A percentile compares a stretch with the other conserved stretches of the same genome.
These are phyloP conservation scores for Leptopilina syphax DNA, from an alignment of 2,888 invertebrate species.

Conservation along the genomic window DNA sequence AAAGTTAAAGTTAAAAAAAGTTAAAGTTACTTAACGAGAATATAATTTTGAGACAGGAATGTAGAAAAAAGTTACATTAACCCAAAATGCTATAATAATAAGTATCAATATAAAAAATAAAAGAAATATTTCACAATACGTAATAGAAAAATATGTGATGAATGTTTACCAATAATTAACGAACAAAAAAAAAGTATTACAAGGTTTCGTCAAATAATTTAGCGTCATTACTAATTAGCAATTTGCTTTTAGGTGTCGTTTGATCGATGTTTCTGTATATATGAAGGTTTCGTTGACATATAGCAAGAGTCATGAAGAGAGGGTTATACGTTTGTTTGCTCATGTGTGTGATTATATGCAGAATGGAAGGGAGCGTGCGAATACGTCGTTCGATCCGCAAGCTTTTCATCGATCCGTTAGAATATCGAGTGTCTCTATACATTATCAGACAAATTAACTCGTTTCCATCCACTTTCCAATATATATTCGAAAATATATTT, in stretches of 20 bases:
- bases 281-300: conserved; percentile 8
- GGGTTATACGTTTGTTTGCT: not conserved
- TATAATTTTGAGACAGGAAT: too few species aligned
- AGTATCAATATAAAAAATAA: not conserved
- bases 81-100: too few species aligned
- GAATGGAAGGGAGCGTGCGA: not conserved
- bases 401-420: conserved; percentile 34
- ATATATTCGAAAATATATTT: conserved; percentile 9
- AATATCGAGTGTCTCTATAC: conserved; percentile 14
- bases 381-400: conserved; percentile 22
- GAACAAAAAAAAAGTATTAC: not conserved
- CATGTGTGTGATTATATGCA: conserved; percentile 17
- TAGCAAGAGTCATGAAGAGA: conserved; percentile 13
- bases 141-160: too few species aligned
- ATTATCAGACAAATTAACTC: conserved; percentile 34
- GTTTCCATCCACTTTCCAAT: conserved; percentile 25
- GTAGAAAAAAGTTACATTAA: too few species aligned
- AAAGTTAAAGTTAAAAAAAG: too few species aligned
- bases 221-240: conserved; percentile 22
- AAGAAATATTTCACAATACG: not conserved
- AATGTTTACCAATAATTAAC: not conserved
- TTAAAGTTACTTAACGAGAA: too few species aligned
- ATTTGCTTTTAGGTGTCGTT: conserved; percentile 25
- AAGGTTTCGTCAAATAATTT: conserved; percentile 4
- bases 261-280: not conserved